Base-by-base conservation (phyloP, 35 echinoderm and acorn worm genomes). In the Eucidaris tribuloides region DNA sequence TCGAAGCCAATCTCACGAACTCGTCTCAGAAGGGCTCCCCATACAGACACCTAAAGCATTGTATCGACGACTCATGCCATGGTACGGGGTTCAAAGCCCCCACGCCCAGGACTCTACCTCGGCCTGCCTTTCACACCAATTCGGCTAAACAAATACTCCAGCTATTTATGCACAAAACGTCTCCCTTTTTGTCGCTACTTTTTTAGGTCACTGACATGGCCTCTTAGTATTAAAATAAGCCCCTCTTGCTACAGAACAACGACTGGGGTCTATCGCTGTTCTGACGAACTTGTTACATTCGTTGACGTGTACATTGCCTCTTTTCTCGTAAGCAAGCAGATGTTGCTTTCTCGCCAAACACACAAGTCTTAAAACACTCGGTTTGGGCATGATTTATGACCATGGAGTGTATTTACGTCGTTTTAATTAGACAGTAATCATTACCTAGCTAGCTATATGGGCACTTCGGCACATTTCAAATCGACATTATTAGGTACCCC, bases 71-170 rank as follows among this genome's bases (percentile, higher is more conserved):
- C 38, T 74, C 5, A n/a, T n/a, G n/a, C n/a, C n/a, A n/a, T n/a
- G n/a, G 35, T 42, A 40, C 68, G 68, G 22, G 68, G 68, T 74
- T 74, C 68, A 74, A 36, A 27, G 33, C 68, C 68, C 68, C 44
- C 68, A 40, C 68, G 38, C 68, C 41, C 68, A 40, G 68, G 68
- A 74, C 68, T 44, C 68, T 32, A 40, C 15, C 68, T 40, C 68
- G n/a, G 68, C 68, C 44, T 40, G 68, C 68, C 68, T 74, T 74
- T 74, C 68, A 35, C 68, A 40, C 11, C 68, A 74, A 74, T 74
- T 74, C 68, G 68, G 68, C 68, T 74, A 74, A 74, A 74, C 68
- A 74, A 74, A 74, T 74, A 74, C 68, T 74, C 68, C 15, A 74
- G 68, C 68, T 74, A 74, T 74, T 74, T 74, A 74, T 74, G 68